Percentiles rank a stretch among this genome's conserved stretches.
phyloP scores from a whole-genome alignment of 2,888 invertebrate species.

The Agriopis marginaria region DNA sequence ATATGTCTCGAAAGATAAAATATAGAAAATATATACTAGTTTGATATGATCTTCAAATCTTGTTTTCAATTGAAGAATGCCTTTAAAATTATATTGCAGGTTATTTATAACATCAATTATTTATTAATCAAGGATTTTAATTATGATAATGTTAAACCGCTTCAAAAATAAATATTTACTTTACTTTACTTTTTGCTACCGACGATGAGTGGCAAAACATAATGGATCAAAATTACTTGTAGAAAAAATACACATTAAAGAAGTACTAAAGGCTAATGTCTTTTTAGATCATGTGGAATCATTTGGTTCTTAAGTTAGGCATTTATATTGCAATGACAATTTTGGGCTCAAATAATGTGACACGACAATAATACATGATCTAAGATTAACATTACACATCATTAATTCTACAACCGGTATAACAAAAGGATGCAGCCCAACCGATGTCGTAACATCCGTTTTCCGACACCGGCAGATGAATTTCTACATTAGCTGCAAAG shows the following conservation, averaged over 20 bases:
- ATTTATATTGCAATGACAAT: neutral
- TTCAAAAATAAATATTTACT: no score
- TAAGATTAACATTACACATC: neutral
- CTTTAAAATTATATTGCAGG: no score
- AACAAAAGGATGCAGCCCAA: constrained; percentile 5
- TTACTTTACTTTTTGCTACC: no score
- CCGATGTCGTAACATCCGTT: constrained; percentile 7
- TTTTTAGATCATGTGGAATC: no score
- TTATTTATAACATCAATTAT: no score
- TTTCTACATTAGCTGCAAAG: constrained; percentile 14
- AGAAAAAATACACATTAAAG: neutral
- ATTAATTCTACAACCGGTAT: neutral
- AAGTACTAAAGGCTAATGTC: neutral
- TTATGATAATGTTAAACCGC: no score
- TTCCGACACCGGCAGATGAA: constrained; percentile 9
- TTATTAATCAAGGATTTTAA: no score
- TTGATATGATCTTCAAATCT: no score
- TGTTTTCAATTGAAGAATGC: no score
- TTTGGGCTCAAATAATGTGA: neutral
- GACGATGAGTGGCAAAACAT: neutral
- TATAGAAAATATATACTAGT: no score
- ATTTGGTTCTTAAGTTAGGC: neutral
- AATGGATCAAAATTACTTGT: neutral
- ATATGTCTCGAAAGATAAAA: neutral
- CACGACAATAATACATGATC: neutral